phyloP scores from a whole-genome alignment of 1,140 invertebrate genomes.

The Diuraphis noxia region DNA sequence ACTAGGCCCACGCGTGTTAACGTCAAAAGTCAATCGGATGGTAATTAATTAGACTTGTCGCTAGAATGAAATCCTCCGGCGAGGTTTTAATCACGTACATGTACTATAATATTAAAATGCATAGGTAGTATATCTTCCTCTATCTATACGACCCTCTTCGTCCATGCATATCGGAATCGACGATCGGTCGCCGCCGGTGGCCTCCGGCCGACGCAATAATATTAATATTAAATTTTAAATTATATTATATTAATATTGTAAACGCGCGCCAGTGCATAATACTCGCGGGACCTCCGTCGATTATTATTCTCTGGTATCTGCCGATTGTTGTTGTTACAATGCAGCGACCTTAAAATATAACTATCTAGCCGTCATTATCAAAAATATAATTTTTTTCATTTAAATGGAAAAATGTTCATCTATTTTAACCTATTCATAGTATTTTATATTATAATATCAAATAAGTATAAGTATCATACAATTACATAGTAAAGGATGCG shows the following conservation, averaged over 20 bases:
- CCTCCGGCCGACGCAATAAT: not conserved
- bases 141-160: conserved; percentile 17
- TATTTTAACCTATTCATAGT: not conserved
- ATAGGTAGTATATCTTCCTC: not conserved
- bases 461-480: not conserved
- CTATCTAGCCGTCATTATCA: not conserved
- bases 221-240: conserved; percentile 12
- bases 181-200: conserved; percentile 13
- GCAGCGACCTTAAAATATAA: not conserved
- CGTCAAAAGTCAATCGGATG: not conserved
- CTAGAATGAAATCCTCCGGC: not conserved
- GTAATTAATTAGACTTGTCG: conserved; percentile 3
- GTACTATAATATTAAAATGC: not conserved
- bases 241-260: not conserved
- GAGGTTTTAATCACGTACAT: not conserved
- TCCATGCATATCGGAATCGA: not conserved
- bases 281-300: not conserved
- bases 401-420: not conserved
- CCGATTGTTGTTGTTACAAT: not conserved
- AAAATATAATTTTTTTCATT: not conserved
- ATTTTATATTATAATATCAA: not conserved
- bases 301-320: not conserved
- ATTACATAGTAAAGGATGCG: not conserved
- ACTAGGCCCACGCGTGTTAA: not conserved
- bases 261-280: not conserved